Percentiles rank a stretch among this genome's conserved stretches.
phyloP scores from a whole-genome alignment of 2,113 vertebrate genomes.

The Microcebus jonahi region DNA sequence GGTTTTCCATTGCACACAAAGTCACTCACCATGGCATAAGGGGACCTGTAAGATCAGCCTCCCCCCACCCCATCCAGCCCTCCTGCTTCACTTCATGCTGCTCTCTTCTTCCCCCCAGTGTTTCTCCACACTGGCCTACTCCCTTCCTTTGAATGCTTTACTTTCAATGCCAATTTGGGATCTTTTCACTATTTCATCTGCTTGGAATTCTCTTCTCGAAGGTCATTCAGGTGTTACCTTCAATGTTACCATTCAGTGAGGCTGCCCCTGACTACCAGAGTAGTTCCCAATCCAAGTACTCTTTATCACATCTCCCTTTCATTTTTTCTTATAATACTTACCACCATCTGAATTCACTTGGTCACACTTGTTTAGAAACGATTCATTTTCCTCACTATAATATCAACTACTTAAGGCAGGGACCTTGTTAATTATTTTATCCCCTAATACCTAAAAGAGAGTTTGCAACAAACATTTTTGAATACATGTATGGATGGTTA shows the following conservation, averaged over 20 bases:
- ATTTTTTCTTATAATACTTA: not conserved
- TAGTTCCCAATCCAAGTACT: not conserved
- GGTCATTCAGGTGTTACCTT: not conserved
- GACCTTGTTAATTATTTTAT: not conserved
- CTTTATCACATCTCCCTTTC: not conserved
- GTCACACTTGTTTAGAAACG: not conserved
- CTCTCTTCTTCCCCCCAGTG: not conserved
- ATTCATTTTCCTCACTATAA: not conserved
- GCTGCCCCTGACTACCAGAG: not conserved
- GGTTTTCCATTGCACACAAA: not conserved
- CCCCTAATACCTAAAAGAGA: not conserved
- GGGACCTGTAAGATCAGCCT: not conserved
- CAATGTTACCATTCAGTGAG: not conserved
- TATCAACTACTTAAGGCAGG: not conserved
- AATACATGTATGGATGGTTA: not conserved
- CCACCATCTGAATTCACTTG: not conserved
- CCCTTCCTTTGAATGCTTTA: not conserved
- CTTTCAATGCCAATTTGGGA: not conserved
- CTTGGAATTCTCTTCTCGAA: not conserved
- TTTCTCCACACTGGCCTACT: not conserved
- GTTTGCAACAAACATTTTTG: not conserved
- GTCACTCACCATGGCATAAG: not conserved
- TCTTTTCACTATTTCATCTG: not conserved
- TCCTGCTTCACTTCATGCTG: not conserved
- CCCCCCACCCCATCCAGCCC: accelerated